Conservation (phyloP, 1,140 invertebrate genomes). For the Alviniconcha marisindica region DNA sequence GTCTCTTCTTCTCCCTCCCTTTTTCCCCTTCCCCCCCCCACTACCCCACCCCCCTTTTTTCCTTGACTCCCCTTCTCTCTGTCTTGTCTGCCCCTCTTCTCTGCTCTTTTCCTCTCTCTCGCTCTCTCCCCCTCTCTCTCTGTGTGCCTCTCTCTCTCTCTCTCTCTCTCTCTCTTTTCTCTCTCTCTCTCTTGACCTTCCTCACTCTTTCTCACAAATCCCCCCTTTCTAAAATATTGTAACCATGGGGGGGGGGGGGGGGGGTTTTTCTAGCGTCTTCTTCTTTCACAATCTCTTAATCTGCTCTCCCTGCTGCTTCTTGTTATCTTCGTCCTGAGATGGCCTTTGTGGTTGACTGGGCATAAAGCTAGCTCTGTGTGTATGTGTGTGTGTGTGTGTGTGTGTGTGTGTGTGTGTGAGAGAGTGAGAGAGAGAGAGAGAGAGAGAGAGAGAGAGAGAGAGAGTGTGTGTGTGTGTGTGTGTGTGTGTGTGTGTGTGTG, state of each 20-base stretch:
- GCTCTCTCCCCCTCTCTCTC: conserved; percentile 13
- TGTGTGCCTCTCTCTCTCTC: conserved; percentile 6
- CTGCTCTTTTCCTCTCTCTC: conserved; percentile 8
- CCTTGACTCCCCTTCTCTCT: background rate
- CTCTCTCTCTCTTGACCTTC: background rate
- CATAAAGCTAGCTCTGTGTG: too few species aligned
- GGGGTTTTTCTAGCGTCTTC: too few species aligned
- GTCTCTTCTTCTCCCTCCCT: conserved; percentile 2
- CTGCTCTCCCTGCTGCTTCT: too few species aligned
- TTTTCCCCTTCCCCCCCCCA: background rate
- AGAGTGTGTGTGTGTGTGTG: too few species aligned
- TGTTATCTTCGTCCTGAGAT: too few species aligned
- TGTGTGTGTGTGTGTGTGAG: background rate
- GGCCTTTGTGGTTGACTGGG: too few species aligned
- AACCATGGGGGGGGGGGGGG: too few species aligned
- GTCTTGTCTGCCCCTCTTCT: background rate
- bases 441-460: background rate
- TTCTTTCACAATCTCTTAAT: too few species aligned
- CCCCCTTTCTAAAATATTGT: too few species aligned
- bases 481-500: too few species aligned
- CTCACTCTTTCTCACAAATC: too few species aligned
- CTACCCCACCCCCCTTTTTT: background rate
- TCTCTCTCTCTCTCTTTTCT: conserved; percentile 18
- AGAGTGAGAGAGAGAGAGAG: background rate
- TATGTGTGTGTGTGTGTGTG: too few species aligned